These are phyloP conservation scores for Pachypanchax playfairii DNA, from an alignment of 2,113 vertebrate species.

Conservation along the genomic window DNA sequence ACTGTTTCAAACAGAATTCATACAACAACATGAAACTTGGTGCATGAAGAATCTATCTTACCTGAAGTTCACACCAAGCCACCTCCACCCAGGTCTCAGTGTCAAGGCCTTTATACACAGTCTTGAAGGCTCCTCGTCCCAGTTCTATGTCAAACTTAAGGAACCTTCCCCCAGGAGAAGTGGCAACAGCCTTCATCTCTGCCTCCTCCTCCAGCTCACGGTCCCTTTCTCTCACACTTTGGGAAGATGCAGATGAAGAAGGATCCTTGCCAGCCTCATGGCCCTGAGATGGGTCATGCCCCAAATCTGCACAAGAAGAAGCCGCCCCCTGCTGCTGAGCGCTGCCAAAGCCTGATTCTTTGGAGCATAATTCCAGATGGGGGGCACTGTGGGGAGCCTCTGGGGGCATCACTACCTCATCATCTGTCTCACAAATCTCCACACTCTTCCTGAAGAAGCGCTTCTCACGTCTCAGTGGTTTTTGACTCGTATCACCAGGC, in stretches of 20 bases:
- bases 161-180: conserved; percentile 90
- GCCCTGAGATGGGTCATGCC: conserved; percentile 52
- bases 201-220: conserved; percentile 90
- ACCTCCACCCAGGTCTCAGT: conserved; percentile 96
- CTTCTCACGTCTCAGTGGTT: conserved; percentile 81
- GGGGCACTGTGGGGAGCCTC: conserved; percentile 71
- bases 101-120: conserved; percentile 93
- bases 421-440: conserved; percentile 86
- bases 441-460: conserved; percentile 91
- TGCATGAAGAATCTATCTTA: conserved; percentile 66
- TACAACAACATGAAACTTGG: neutral
- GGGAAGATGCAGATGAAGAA: conserved; percentile 47
- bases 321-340: conserved; percentile 58
- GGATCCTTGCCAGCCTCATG: conserved; percentile 67
- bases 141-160: conserved; percentile 94
- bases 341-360: conserved; percentile 75
- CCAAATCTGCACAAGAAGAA: conserved; percentile 51
- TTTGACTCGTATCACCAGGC: conserved; percentile 61
- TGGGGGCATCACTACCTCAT: conserved; percentile 67
- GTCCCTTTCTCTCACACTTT: conserved; percentile 79
- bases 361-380: conserved; percentile 64
- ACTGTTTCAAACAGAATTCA: no score
- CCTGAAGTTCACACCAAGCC: conserved; percentile 96
- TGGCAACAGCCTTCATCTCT: conserved; percentile 96
- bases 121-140: conserved; percentile 93